Evolutionary conservation across 1,140 invertebrate genomes (phyloP).

Genomic region (Bombus pascuorum): DNA sequence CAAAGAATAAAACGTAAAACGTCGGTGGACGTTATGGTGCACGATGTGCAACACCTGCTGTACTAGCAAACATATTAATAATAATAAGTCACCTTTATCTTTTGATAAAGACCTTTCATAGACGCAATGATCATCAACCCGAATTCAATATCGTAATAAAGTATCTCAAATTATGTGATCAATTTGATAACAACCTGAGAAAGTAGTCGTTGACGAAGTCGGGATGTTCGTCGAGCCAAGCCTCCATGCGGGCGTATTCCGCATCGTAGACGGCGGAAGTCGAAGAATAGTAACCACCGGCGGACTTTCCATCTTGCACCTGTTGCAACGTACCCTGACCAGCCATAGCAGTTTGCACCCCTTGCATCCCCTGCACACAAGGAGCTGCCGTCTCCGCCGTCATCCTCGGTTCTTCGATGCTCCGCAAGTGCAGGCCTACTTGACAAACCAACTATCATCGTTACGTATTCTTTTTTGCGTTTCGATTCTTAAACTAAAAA

Average conservation of each 20-base stretch:
- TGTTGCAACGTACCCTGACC: conserved; percentile 77
- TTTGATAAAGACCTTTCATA: not conserved
- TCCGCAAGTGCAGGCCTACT: conserved; percentile 90
- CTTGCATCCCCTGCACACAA: conserved; percentile 81
- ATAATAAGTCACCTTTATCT: not conserved
- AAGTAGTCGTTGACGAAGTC: conserved; percentile 98
- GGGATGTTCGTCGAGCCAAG: conserved; percentile 98
- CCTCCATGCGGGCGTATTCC: conserved; percentile 92
- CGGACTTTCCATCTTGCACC: conserved; percentile 72
- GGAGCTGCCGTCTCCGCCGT: conserved; percentile 85
- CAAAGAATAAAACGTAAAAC: not conserved
- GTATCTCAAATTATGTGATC: too few relatives aligned
- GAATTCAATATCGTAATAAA: not conserved
- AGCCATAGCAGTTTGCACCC: conserved; percentile 81
- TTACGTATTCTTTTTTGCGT: not conserved
- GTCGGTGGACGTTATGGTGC: not conserved
- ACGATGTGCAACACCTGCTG: not conserved
- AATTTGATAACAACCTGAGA: conserved; percentile 86
- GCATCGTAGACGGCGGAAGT: conserved; percentile 88
- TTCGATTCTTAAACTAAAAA: not conserved
- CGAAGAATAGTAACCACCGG: conserved; percentile 73
- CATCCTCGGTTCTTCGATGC: conserved; percentile 90
- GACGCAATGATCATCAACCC: not conserved
- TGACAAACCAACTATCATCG: conserved; percentile 27
- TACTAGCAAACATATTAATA: not conserved